These are phyloP conservation scores for Dastarcus helophoroides DNA, from an alignment of 2,888 invertebrate genomes.

Conservation along the genomic window DNA sequence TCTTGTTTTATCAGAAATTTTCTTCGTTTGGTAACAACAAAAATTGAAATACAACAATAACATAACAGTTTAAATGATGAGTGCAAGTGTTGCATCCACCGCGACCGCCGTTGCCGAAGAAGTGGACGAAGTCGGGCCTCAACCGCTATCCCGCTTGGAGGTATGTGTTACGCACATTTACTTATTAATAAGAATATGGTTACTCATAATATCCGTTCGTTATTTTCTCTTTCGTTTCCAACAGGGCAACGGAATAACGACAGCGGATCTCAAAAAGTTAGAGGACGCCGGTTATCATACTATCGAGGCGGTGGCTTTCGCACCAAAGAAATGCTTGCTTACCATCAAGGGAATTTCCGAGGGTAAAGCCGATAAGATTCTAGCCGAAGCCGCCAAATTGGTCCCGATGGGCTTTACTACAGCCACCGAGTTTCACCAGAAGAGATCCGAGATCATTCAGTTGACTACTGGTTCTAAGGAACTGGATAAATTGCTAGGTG, in stretches of 20 bases:
- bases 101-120: too few relatives aligned
- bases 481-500: conserved; percentile 82
- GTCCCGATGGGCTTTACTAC: conserved; percentile 98
- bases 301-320: conserved; percentile 89
- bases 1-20: too few relatives aligned
- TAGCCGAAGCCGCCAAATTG: conserved; percentile 81
- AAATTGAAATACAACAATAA: too few relatives aligned
- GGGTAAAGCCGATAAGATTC: conserved; percentile 90
- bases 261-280: conserved; percentile 84
- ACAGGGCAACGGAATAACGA: conserved; percentile 83
- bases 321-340: conserved; percentile 83
- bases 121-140: too few relatives aligned
- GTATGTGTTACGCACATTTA: neutral
- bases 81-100: too few relatives aligned
- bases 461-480: conserved; percentile 92
- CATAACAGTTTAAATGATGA: too few relatives aligned
- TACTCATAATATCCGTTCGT: neutral
- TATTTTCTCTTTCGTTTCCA: conserved; percentile 18
- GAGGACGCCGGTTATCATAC: conserved; percentile 91
- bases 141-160: conserved; percentile 3
- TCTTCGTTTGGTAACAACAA: too few relatives aligned
- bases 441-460: conserved; percentile 89
- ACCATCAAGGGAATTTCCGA: conserved; percentile 93
- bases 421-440: conserved; percentile 91
- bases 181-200: conserved; percentile 1